Conservation (phyloP, 37 sponge, comb jelly and placozoan species). For the Agelas oroides region DNA sequence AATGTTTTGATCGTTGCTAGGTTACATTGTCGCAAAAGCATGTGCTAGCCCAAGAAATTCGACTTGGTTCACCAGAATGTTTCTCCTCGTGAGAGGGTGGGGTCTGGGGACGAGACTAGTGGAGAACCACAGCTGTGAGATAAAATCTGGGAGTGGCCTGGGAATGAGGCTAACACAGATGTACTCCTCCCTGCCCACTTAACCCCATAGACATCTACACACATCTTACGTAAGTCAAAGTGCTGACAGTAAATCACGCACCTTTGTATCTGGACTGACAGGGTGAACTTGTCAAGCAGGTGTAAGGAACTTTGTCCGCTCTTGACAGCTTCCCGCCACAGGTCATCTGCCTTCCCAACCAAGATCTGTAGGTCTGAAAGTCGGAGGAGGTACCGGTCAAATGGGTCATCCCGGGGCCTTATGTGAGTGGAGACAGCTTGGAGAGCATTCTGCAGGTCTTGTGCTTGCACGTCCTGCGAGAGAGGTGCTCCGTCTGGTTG, state of each 20-base stretch:
- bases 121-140: too few relatives aligned
- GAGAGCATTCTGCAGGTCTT: background rate
- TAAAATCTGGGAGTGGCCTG: too few relatives aligned
- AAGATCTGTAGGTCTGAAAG: conserved; percentile 82
- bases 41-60: too few relatives aligned
- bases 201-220: too few relatives aligned
- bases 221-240: too few relatives aligned
- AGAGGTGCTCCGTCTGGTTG: background rate
- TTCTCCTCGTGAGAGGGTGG: too few relatives aligned
- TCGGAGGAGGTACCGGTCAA: conserved; percentile 66
- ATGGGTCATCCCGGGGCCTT: conserved; percentile 11
- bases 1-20: too few relatives aligned
- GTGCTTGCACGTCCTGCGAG: background rate
- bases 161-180: too few relatives aligned
- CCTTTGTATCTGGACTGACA: conserved; percentile 78
- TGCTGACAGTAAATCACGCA: conserved; percentile 3
- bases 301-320: conserved; percentile 41
- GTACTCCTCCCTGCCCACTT: too few relatives aligned
- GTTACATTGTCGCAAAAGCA: too few relatives aligned
- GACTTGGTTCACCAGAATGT: too few relatives aligned
- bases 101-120: too few relatives aligned
- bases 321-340: conserved; percentile 15
- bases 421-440: background rate
- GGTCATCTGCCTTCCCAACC: conserved; percentile 47
- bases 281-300: conserved; percentile 82